Conservation (phyloP, 2,113 vertebrate genomes). For the Sinocyclocheilus anophthalmus region DNA sequence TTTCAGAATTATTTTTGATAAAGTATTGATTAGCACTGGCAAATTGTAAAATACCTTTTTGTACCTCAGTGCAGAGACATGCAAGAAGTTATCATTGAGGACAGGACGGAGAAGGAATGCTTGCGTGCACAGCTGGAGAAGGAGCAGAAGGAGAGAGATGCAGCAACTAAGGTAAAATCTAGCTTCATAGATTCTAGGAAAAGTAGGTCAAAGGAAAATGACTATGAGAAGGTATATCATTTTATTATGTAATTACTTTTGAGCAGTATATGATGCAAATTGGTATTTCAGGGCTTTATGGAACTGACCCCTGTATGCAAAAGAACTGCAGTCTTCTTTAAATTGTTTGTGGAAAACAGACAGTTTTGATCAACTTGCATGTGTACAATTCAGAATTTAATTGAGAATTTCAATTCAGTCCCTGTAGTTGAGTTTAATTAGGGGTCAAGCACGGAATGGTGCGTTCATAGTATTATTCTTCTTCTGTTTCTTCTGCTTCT, state of each 20-base stretch:
- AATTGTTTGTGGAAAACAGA: neutral
- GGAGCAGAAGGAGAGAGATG: slow-evolving; percentile 72
- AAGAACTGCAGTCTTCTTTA: neutral
- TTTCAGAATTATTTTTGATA: neutral
- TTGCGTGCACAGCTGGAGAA: slow-evolving; percentile 66
- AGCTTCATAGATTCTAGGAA: neutral
- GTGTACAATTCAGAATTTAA: neutral
- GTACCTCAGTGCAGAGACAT: slow-evolving; percentile 71
- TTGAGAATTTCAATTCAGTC: neutral
- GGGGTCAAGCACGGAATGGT: too few relatives aligned
- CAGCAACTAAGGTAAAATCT: slow-evolving; percentile 55
- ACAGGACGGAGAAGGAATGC: slow-evolving; percentile 76
- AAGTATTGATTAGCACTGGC: neutral
- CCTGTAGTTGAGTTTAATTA: neutral
- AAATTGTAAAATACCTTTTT: neutral
- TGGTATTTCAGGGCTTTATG: neutral
- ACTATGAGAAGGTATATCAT: neutral
- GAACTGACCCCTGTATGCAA: neutral
- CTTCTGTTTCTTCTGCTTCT: too few relatives aligned
- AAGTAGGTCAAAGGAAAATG: neutral
- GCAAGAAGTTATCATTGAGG: slow-evolving; percentile 78
- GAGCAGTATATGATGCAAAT: neutral
- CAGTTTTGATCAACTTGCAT: neutral
- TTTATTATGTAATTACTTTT: neutral
- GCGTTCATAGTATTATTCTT: too few relatives aligned